Base-by-base conservation (phyloP, 1,140 invertebrate species). In the Agrypnia vestita region DNA sequence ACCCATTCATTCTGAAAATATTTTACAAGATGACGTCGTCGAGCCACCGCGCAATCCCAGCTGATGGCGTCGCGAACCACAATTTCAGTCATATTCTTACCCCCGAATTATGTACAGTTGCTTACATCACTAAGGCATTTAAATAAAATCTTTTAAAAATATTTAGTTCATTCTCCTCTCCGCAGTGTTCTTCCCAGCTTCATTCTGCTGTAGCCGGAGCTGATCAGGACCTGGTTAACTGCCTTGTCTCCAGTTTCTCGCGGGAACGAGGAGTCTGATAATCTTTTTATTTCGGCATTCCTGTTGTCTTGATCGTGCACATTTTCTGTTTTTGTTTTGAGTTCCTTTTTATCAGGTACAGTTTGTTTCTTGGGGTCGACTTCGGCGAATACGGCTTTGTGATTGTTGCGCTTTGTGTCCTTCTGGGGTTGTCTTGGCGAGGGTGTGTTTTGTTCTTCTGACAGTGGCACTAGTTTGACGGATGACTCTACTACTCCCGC, bases 131-230 rank as follows among this genome's bases (percentile, higher is more conserved):
- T 82, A 82, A 80, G 67, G 73, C 64, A 13, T 80, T 82, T 82
- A 80, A 80, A 82, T 82, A 82, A 56, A 74, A 75, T 75, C 49
- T 69, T 72, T 76, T 67, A 69, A 69, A 64, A 35, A 35, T 35
- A 35, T 35, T 76, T 43, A 46, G 67, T 49, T 83, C 77, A 81
- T 46, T 81, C 73, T 43, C 74, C 74, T 46, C 84, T 86, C 84
- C 86, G 84, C 82, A 90, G 82, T 69, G 86, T 84, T 87, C 89
- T 86, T 76, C 89, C 89, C 43, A 84, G 85, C 85, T 90, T 90
- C 75, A 89, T 90, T 88, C 89, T 89, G 84, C 89, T 90, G 84
- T 90, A 90, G 67, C 90, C 89, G 84, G 90, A 89, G 84, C 87
- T 89, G 81, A 91, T 89, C 81, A 87, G 86, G 49, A 90, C 87